These are phyloP conservation scores for Metopia argyrocephala DNA, from an alignment of 2,888 invertebrate genomes.

Conservation along the genomic window DNA sequence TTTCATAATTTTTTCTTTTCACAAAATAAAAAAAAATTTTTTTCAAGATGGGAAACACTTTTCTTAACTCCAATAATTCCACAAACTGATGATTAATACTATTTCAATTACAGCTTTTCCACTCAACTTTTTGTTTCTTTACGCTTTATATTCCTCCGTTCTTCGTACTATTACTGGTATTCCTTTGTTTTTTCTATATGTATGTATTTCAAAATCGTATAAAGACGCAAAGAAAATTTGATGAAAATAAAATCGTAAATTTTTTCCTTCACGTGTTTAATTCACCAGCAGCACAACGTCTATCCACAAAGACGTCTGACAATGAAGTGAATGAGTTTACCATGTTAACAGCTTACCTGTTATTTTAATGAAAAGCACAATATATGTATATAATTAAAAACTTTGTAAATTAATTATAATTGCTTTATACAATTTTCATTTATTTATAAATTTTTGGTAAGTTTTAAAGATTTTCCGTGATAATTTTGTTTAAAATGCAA, in stretches of 20 bases:
- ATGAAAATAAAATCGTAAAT: constrained; percentile 34
- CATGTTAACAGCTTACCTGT: constrained; percentile 13
- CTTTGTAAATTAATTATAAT: neutral
- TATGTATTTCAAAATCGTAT: constrained; percentile 13
- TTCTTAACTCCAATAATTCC: constrained; percentile 17
- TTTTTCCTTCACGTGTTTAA: constrained; percentile 57
- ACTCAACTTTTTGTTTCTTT: constrained; percentile 24
- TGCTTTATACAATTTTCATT: neutral
- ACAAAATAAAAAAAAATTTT: constrained; percentile 9
- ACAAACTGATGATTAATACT: neutral
- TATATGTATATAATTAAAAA: too few species aligned
- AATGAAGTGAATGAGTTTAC: constrained; percentile 51
- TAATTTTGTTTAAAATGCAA: neutral
- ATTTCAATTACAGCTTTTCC: constrained; percentile 47
- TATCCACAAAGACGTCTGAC: constrained; percentile 53
- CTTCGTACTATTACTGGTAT: constrained; percentile 33
- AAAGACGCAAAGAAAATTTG: constrained; percentile 50
- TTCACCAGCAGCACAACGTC: constrained; percentile 54
- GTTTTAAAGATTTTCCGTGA: constrained; percentile 1
- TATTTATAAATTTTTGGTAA: neutral
- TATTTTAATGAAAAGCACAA: neutral
- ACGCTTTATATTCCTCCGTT: constrained; percentile 37
- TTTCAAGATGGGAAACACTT: neutral
- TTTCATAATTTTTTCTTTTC: neutral
- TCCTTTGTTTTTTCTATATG: neutral